Base-by-base conservation (phyloP, 1,140 invertebrate species). In the Sweltsa coloradensis region DNA sequence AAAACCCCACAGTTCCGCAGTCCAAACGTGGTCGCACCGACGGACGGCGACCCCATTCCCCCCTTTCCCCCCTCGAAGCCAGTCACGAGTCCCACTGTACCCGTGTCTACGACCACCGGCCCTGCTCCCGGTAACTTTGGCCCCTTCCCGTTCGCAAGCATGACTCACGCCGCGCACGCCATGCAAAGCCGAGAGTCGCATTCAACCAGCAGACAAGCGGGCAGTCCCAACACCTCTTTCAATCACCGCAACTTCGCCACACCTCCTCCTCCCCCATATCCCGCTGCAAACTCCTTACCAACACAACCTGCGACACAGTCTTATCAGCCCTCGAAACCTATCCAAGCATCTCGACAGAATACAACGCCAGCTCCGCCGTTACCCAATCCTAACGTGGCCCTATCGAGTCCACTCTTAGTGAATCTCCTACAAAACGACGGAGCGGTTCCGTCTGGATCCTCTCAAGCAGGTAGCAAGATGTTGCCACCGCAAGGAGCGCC, bases 351-450 rank as follows among this genome's bases (percentile, higher is more conserved):
- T n/a, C n/a, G n/a, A n/a, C n/a, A n/a, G n/a, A n/a, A n/a, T n/a
- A n/a, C n/a, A n/a, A n/a, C n/a, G n/a, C n/a, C n/a, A n/a, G 24
- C 11, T 13, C 14, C 26, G 4, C 11, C 24, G 9, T 13, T 24
- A 2, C 36, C 36, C 47, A 39, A 49, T 41, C 27, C 42, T 41
- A 55, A 75, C 55, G 74, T 83, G 25, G 81, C 81, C 18, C 74
- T 87, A 55, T 86, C 87, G 48, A 91, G 87, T 63, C 89, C 89
- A n/a, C 65, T 94, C 43, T 69, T 94, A 34, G 89, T 94, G 3
- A 95, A 94, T 68, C 66, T 94, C 45, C 68, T 94, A 53, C 89
- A 93, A 70, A 92, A 87, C 60, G 87, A 91, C 58, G 81, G 79
- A 41, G 65, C 71, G 4, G 26, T 14, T 34, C 7, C 56, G 2